phyloP scores from a whole-genome alignment of 2,888 invertebrate species.

The Heterodera filipjevi region DNA sequence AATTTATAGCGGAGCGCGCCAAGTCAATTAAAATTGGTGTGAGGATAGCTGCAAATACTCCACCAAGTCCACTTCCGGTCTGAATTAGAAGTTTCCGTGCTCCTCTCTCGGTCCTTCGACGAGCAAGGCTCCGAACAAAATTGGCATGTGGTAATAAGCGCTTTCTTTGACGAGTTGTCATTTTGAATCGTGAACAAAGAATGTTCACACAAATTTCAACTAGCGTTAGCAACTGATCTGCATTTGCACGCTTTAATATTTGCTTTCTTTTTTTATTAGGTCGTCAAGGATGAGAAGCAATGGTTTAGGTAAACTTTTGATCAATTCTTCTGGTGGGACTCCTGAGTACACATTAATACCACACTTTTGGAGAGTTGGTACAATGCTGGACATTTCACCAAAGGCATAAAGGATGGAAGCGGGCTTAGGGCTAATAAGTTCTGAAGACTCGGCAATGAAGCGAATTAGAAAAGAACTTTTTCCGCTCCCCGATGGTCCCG shows the following conservation, averaged over 20 bases:
- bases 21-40: constrained; percentile 21
- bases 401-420: constrained; percentile 22
- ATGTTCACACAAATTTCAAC: constrained; percentile 31
- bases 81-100: constrained; percentile 21
- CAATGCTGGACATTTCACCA: constrained; percentile 12
- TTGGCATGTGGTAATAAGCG: constrained; percentile 26
- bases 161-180: constrained; percentile 22
- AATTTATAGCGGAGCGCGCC: constrained; percentile 14
- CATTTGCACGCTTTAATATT: constrained; percentile 2
- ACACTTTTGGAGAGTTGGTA: constrained; percentile 33
- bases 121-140: constrained; percentile 24
- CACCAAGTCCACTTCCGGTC: constrained; percentile 13
- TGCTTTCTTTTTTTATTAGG: constrained; percentile 5
- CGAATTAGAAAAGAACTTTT: constrained; percentile 6
- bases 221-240: constrained; percentile 20
- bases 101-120: constrained; percentile 21
- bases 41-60: constrained; percentile 1
- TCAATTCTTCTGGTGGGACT: constrained; percentile 30
- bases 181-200: background rate
- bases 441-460: constrained; percentile 9
- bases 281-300: constrained; percentile 34
- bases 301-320: constrained; percentile 11
- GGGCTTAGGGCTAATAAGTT: constrained; percentile 19
- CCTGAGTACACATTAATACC: constrained; percentile 22
- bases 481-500: constrained; percentile 11